Evolutionary conservation across 2,797 vertebrate species (phyloP).

Genomic region (Channa striata): DNA sequence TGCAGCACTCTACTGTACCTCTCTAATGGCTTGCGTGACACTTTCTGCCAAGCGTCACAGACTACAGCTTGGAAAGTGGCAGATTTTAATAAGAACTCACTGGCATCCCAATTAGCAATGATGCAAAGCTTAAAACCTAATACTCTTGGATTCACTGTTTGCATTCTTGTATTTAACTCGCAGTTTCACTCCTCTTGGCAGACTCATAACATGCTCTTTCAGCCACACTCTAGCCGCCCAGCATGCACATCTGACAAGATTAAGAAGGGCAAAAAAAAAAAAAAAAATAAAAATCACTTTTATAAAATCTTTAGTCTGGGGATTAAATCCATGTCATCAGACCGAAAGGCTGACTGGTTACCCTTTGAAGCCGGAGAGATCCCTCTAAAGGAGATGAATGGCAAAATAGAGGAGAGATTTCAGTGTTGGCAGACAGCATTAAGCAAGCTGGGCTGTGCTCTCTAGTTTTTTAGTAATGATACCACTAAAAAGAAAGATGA

Average conservation of each 20-base stretch:
- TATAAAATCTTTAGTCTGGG: conserved; percentile 70
- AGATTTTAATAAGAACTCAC: conserved; percentile 60
- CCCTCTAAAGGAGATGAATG: conserved; percentile 74
- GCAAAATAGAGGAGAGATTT: conserved; percentile 63
- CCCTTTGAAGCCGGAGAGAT: conserved; percentile 76
- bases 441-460: conserved; percentile 50
- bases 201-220: conserved; percentile 50
- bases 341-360: conserved; percentile 68
- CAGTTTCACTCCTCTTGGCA: conserved; percentile 56
- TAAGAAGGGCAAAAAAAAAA: conserved; percentile 36
- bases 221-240: conserved; percentile 56
- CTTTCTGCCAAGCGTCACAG: conserved; percentile 52
- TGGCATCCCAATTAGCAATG: conserved; percentile 70
- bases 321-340: conserved; percentile 78
- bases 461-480: conserved; percentile 51
- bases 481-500: conserved; percentile 56
- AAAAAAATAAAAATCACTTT: conserved; percentile 48
- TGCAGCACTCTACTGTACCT: conserved; percentile 42
- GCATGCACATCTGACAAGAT: conserved; percentile 60
- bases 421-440: conserved; percentile 69
- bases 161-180: conserved; percentile 56
- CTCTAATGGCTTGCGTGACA: conserved; percentile 43
- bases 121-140: conserved; percentile 68
- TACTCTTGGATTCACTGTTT: conserved; percentile 71
- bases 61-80: conserved; percentile 45